Conservation (phyloP, 2,113 vertebrate genomes). For the Gnathonemus echidnorhynchus region DNA sequence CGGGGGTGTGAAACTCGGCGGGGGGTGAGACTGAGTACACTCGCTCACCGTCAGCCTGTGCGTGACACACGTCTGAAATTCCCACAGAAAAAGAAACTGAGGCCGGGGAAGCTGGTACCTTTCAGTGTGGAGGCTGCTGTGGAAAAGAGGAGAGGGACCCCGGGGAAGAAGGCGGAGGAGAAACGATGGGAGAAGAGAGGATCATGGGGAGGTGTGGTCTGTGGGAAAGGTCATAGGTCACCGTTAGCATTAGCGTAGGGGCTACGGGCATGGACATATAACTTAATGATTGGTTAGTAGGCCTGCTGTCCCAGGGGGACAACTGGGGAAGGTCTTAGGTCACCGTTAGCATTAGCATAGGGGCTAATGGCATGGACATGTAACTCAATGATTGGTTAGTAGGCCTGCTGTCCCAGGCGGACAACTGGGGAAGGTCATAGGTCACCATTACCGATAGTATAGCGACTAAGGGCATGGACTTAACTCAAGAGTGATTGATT, state of each 20-base stretch:
- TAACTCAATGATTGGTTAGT: too few relatives aligned
- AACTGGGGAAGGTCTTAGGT: too few relatives aligned
- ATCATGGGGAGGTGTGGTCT: conserved; percentile 60
- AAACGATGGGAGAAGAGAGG: conserved; percentile 67
- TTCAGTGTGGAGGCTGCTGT: conserved; percentile 54
- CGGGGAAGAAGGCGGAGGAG: conserved; percentile 54
- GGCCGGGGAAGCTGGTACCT: conserved; percentile 63
- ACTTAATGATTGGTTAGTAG: neutral
- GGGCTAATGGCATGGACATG: too few relatives aligned
- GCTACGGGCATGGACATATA: neutral
- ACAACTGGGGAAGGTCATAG: neutral
- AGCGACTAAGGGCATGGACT: neutral
- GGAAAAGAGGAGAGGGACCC: conserved; percentile 43
- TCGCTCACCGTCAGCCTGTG: neutral
- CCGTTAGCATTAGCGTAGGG: neutral
- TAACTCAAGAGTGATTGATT: neutral
- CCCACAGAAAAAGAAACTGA: conserved; percentile 66
- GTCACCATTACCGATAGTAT: neutral
- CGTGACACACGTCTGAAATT: neutral
- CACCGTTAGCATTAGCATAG: too few relatives aligned
- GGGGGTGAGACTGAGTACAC: neutral
- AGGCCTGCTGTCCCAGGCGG: neutral
- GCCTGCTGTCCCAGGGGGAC: too few relatives aligned
- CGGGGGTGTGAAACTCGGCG: neutral
- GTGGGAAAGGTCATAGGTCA: neutral